Evolutionary conservation across 2,888 invertebrate genomes (phyloP), one percentile per base, ranked within the genome.

Genomic region (Macrophya annulata): DNA sequence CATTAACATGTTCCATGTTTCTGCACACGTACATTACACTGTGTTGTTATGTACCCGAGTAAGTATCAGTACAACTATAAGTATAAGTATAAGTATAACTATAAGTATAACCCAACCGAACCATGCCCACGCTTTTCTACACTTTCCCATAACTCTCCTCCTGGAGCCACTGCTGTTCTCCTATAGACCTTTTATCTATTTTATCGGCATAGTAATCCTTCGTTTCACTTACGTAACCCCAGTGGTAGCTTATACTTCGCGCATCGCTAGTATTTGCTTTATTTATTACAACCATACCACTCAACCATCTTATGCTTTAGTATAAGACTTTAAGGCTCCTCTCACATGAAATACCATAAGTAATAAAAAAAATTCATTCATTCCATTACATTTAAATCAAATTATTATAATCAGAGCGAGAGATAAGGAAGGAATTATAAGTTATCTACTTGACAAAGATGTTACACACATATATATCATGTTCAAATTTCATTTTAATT

Each of bases 191-290:
- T 77, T 77, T 77, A 55, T 77, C 77, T 31, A 15, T 48, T 55
- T 77, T 55, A 77, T 77, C 77, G 77, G 21, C 45, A 74, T 12
- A 77, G 77, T 77, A 77, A 77, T 77, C 77, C 25, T 77, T 17
- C 48, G 77, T 55, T 37, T 25, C 48, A 51, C 77, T 77, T 77
- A 77, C 77, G 77, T 77, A 77, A 77, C 77, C 37, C 51, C 51
- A 31, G 77, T 77, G 51, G 55, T 77, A 68, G 37, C 31, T 31
- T 31, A 31, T 62, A 55, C 31, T 55, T 55, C 55, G 51, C 77
- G 31, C 51, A 77, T 77, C 77, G 77, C 37, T 51, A 31, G 17
- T 31, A 21, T 48, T 51, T 51, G 51, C 51, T 55, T 77, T 77
- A 77, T 77, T 51, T 37, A 77, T 77, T 37, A n/a, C 51, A 8